These are phyloP conservation scores for Lampris incognitus DNA, from an alignment of 2,113 vertebrate genomes.

Conservation along the genomic window DNA sequence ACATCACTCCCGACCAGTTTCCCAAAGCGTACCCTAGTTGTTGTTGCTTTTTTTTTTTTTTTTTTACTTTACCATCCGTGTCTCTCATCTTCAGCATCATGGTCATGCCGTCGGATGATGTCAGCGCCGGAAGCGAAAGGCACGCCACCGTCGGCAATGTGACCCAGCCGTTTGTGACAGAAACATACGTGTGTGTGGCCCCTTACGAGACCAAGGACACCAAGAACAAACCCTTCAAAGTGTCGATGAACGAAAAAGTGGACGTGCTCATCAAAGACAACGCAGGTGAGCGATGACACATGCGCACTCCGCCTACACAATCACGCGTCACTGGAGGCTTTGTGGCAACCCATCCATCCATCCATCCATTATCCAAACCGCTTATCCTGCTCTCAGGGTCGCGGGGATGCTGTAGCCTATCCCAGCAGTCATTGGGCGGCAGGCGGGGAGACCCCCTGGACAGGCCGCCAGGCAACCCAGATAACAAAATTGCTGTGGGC, in stretches of 20 bases:
- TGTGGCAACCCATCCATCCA: no score
- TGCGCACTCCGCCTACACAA: not conserved
- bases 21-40: not conserved
- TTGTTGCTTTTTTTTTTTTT: no score
- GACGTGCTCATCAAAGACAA: conserved; percentile 91
- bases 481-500: no score
- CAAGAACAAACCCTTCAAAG: conserved; percentile 85
- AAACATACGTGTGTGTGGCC: conserved; percentile 86
- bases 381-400: no score
- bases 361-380: no score
- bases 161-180: conserved; percentile 81
- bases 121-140: not conserved
- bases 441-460: no score
- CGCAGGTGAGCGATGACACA: conserved; percentile 80
- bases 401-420: no score
- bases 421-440: no score
- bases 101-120: conserved; percentile 83
- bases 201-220: conserved; percentile 89
- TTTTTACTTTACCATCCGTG: not conserved
- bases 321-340: no score
- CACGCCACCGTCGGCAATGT: conserved; percentile 39
- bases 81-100: conserved; percentile 79
- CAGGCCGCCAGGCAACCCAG: no score
- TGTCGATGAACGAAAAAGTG: conserved; percentile 77
- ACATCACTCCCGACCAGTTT: not conserved